These are phyloP conservation scores for Sebastiscus tertius DNA, from an alignment of 2,797 vertebrate species.

Conservation along the genomic window DNA sequence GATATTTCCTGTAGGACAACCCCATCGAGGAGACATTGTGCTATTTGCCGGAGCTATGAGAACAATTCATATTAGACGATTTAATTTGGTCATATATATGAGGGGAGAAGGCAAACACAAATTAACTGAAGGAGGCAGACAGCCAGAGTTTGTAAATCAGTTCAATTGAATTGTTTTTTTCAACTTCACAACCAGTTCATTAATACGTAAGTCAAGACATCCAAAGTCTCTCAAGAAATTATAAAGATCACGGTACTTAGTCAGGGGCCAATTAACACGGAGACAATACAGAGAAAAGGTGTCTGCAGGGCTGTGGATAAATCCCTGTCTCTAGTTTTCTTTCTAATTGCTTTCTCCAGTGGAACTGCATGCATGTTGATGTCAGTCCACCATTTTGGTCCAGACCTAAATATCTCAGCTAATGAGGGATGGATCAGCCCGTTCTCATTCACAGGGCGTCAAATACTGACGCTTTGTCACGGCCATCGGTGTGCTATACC, in stretches of 20 bases:
- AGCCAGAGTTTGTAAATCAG: conserved; percentile 39
- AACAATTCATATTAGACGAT: conserved; percentile 74
- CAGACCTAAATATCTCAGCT: neutral
- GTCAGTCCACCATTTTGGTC: neutral
- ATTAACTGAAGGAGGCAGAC: conserved; percentile 47
- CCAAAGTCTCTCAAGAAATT: conserved; percentile 27
- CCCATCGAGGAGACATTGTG: conserved; percentile 45
- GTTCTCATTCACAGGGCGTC: too few relatives aligned
- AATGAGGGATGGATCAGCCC: neutral
- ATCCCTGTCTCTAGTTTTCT: neutral
- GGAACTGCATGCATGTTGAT: neutral
- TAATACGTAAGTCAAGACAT: conserved; percentile 24
- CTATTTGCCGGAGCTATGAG: conserved; percentile 45
- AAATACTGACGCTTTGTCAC: too few relatives aligned
- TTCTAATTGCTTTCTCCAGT: conserved; percentile 8
- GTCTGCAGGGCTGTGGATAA: conserved; percentile 1
- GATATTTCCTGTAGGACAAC: conserved; percentile 60
- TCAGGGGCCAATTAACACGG: conserved; percentile 38
- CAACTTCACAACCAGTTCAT: conserved; percentile 38
- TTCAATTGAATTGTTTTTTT: conserved; percentile 42
- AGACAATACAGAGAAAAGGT: conserved; percentile 1
- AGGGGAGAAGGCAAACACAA: conserved; percentile 39
- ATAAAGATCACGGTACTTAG: conserved; percentile 11
- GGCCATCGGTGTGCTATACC: too few relatives aligned
- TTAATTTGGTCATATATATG: conserved; percentile 67